Percentiles rank a stretch among this genome's conserved stretches.
Evolutionary conservation across 2,888 invertebrate species (phyloP).

Genomic region (Xestoiulus laeticollis): DNA sequence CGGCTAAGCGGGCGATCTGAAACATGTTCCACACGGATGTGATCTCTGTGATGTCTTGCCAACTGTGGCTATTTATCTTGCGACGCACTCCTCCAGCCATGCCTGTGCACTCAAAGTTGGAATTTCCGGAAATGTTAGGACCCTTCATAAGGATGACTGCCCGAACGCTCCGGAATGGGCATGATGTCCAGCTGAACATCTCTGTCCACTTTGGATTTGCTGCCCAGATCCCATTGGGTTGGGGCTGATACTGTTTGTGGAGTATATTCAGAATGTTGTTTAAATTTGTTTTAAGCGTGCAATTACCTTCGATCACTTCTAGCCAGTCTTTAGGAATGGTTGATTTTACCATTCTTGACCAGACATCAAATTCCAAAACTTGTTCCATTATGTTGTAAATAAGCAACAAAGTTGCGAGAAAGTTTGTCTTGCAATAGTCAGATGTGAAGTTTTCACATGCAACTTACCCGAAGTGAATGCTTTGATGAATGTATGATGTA

Average conservation of each 20-base stretch:
- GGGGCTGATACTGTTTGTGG: background rate
- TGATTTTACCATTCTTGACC: background rate
- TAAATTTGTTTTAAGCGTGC: background rate
- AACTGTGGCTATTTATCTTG: background rate
- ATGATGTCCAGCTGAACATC: slow-evolving; percentile 30
- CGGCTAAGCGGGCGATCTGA: background rate
- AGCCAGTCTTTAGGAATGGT: background rate
- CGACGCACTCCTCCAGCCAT: background rate
- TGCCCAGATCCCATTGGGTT: background rate
- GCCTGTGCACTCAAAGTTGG: background rate
- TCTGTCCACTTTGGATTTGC: background rate
- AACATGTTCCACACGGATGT: background rate
- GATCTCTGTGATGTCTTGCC: background rate
- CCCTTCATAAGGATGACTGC: background rate
- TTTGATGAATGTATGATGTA: too few relatives aligned
- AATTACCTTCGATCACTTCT: too few relatives aligned
- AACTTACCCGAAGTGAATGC: too few relatives aligned
- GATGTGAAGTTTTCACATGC: too few relatives aligned
- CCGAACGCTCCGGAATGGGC: background rate
- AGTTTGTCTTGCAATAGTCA: too few relatives aligned
- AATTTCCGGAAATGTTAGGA: background rate
- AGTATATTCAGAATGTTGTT: background rate
- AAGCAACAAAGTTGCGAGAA: too few relatives aligned
- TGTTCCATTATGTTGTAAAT: too few relatives aligned
- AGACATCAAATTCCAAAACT: background rate